A percentile compares a stretch with the other conserved stretches of the same genome.
These are phyloP conservation scores for Spongilla lacustris DNA, from an alignment of 37 sponge, comb jelly and placozoan species.

Conservation along the genomic window DNA sequence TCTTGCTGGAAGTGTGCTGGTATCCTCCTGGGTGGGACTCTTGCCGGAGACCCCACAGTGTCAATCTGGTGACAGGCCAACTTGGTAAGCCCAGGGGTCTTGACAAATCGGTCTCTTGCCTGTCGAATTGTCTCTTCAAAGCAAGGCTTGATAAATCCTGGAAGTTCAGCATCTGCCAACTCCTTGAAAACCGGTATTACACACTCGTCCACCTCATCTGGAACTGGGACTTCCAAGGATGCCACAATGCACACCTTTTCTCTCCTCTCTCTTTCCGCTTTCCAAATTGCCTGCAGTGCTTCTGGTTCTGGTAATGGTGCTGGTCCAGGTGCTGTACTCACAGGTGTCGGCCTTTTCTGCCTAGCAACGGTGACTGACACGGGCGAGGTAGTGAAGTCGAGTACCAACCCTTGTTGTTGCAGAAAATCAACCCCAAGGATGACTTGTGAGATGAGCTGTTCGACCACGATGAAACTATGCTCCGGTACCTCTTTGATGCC, in stretches of 20 bases:
- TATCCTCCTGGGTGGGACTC: slow-evolving; percentile 59
- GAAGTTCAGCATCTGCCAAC: slow-evolving; percentile 5
- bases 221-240: neutral
- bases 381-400: neutral
- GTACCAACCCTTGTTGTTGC: neutral
- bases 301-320: neutral
- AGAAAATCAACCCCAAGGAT: slow-evolving; percentile 66
- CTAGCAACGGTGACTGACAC: no score
- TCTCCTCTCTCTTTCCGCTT: neutral
- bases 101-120: slow-evolving; percentile 30
- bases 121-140: slow-evolving; percentile 3
- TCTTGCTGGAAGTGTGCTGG: slow-evolving; percentile 63
- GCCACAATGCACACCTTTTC: slow-evolving; percentile 12
- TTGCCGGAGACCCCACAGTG: slow-evolving; percentile 39
- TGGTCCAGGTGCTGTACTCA: no score
- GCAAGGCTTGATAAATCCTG: neutral
- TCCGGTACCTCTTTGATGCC: slow-evolving; percentile 10
- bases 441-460: slow-evolving; percentile 34
- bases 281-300: neutral
- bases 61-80: slow-evolving; percentile 51
- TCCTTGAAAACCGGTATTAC: slow-evolving; percentile 11
- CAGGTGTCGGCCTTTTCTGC: no score
- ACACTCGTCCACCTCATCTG: slow-evolving; percentile 47
- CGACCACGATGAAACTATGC: slow-evolving; percentile 60
- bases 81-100: slow-evolving; percentile 49